phyloP scores from a whole-genome alignment of 2,113 vertebrate species.

The Hyperopisus bebe region DNA sequence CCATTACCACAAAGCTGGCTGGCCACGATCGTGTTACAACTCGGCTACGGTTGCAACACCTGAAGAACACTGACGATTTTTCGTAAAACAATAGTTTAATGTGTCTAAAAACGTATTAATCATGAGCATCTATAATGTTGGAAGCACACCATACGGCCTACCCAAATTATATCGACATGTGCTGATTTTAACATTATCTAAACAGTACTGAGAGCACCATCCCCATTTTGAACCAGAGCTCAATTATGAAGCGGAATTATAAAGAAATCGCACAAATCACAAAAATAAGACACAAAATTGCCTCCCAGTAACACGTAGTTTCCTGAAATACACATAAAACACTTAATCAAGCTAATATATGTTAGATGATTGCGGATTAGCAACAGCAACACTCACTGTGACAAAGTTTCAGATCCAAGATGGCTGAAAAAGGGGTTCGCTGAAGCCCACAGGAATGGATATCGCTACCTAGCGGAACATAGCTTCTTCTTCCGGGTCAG shows the following conservation, averaged over 20 bases:
- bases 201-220: not conserved
- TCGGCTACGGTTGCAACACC: not conserved
- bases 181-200: not conserved
- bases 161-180: not conserved
- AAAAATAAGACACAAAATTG: not conserved
- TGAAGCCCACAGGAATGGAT: not conserved
- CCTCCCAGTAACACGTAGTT: not conserved
- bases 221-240: constrained; percentile 24
- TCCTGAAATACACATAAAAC: not conserved
- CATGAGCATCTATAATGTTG: not conserved
- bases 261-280: not conserved
- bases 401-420: constrained; percentile 64
- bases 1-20: not conserved
- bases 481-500: constrained; percentile 9
- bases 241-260: not conserved
- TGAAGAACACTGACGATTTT: not conserved
- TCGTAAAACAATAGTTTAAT: not conserved
- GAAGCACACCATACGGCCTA: not conserved
- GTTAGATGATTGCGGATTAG: constrained; percentile 56
- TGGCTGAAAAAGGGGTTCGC: constrained; percentile 25
- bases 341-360: not conserved
- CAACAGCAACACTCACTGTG: constrained; percentile 56
- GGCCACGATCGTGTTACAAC: not conserved
- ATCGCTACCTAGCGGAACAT: not conserved
- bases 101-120: not conserved